Base-by-base conservation (phyloP, 2,888 invertebrate genomes). In the Drosophila kanekoi region DNA sequence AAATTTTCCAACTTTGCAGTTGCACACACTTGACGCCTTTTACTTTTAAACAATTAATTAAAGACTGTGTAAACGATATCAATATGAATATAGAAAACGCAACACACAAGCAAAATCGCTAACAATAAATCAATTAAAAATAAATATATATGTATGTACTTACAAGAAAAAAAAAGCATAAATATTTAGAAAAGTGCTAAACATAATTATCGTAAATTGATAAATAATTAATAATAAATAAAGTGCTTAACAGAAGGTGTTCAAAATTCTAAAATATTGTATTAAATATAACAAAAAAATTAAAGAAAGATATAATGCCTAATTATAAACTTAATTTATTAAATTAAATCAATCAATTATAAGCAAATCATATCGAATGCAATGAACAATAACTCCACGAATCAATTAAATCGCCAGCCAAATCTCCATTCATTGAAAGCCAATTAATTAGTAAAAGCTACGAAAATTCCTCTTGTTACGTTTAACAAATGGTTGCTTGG, bases 401-500 rank as follows among this genome's bases (percentile, higher is more conserved):
- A 33, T 43, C 10, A 64, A 43, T 28, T 23, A 14, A 23, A 66
- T 38, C 47, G 54, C 38, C 38, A 18, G 37, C 38, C 28, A 20
- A 53, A 48, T 35, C 33, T 40, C 33, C 10, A 23, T 11, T 14
- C 28, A 40, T 38, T 57, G 11, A 58, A 53, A 37, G 8, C 54
- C 47, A 48, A 58, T 58, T 56, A 62, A 41, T 40, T n/a, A 61
- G 16, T 49, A 32, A 52, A 66, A 58, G 48, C 58, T 51, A 63
- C 59, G 28, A 59, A 57, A 64, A 54, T 54, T 63, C 57, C 8
- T 47, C 57, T 28, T 47, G 33, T 58, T 47, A 74, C 79, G 61
- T 72, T 75, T 63, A 61, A 68, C 89, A 82, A 87, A 90, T 91
- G 91, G 84, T 91, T 89, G 91, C 88, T 87, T 87, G 89, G 85